Conservation (phyloP, 2,888 invertebrate genomes). For the Biston stratarius region DNA sequence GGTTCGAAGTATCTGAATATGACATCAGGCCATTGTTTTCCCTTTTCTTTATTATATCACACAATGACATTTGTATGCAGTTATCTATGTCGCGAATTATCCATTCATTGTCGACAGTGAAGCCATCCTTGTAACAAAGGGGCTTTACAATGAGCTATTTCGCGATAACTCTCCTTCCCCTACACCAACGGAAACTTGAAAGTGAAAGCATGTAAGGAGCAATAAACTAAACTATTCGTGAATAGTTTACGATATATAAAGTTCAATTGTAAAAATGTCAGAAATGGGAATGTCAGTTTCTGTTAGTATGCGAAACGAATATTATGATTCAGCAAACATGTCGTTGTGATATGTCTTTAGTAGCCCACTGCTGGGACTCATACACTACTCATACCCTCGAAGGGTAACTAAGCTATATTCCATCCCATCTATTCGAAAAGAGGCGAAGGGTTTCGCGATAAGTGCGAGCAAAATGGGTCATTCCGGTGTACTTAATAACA, state of each 20-base stretch:
- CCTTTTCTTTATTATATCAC: constrained; percentile 58
- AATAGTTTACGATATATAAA: constrained; percentile 24
- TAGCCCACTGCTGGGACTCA: no score
- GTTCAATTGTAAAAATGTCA: constrained; percentile 31
- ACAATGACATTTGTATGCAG: constrained; percentile 56
- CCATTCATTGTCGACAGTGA: constrained; percentile 62
- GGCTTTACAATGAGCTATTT: constrained; percentile 72
- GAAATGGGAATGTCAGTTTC: background rate
- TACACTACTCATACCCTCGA: no score
- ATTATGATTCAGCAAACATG: no score
- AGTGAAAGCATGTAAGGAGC: constrained; percentile 68
- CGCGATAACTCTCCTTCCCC: constrained; percentile 68
- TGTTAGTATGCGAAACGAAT: background rate
- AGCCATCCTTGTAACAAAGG: constrained; percentile 77
- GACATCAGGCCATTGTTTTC: constrained; percentile 55
- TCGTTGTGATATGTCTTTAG: no score
- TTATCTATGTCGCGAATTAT: constrained; percentile 52
- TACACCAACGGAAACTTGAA: constrained; percentile 67
- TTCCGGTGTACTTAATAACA: no score
- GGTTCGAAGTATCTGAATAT: constrained; percentile 16
- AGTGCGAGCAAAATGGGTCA: no score
- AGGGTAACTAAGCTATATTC: no score
- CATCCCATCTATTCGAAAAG: no score
- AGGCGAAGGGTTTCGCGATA: no score
- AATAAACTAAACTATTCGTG: constrained; percentile 32